Evolutionary conservation across 2,888 invertebrate species (phyloP), one percentile per base, ranked within the genome.

Genomic region (Hemaris fuciformis): DNA sequence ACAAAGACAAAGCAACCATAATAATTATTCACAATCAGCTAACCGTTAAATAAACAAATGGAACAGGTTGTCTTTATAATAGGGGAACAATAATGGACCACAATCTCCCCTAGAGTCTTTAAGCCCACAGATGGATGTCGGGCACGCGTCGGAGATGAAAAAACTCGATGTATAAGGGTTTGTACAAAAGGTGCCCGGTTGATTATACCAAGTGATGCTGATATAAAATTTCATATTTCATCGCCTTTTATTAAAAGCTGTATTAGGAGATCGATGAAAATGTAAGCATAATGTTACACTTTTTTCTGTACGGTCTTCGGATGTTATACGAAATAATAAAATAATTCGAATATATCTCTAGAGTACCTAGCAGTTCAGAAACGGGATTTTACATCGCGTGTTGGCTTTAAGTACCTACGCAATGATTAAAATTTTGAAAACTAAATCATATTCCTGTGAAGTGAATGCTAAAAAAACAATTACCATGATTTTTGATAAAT

Each of bases 141-240:
- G 63, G 79, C 81, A 81, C 81, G 81, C 76, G 85, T 38, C 76
- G 34, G 41, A 73, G 73, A 78, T 72, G 69, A 74, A 73, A 75
- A 79, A 73, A 77, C 67, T 7, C 2, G 8, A 27, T 8, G 2
- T 27, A 31, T 27, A 20, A 62, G 62, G 65, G 64, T 41, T 64
- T 45, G 20, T 48, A 38, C 15, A 27, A 43, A 59, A 23, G 56
- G 41, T 46, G 43, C 57, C 42, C 10, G 61, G 34, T 42, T 56
- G 53, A 10, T 58, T 59, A 57, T 53, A 60, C 58, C 41, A 45
- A 61, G 71, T 70, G 66, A 75, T 75, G 73, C 77, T 79, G 72
- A 70, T 71, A 64, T 73, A 66, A 66, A 63, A 72, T 74, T 76
- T 77, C 62, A 78, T 76, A 76, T 77, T 77, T 84, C 80, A 73